Conservation (phyloP, 2,797 vertebrate species). For the Dipus sagitta region DNA sequence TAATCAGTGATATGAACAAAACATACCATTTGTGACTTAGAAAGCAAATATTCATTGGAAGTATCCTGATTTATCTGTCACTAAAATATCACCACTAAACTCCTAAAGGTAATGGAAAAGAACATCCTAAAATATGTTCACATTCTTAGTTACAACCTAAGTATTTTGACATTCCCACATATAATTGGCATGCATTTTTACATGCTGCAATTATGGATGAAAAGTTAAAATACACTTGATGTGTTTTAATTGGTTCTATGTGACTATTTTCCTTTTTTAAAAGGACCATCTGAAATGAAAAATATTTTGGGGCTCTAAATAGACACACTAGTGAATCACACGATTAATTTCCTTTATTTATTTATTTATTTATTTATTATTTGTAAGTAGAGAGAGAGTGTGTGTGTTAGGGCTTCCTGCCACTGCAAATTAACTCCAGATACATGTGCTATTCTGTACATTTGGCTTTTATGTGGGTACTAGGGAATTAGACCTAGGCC, state of each 20-base stretch:
- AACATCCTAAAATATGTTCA: not conserved
- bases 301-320: constrained; percentile 35
- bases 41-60: constrained; percentile 56
- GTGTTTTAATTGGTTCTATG: constrained; percentile 35
- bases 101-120: not conserved
- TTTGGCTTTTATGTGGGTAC: too few relatives aligned
- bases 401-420: too few relatives aligned
- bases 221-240: constrained; percentile 35
- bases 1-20: constrained; percentile 29
- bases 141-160: not conserved
- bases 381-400: too few relatives aligned
- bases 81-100: not conserved
- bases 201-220: not conserved
- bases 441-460: too few relatives aligned
- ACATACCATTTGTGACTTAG: not conserved
- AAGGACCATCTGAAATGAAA: not conserved
- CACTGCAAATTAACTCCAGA: too few relatives aligned
- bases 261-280: constrained; percentile 35
- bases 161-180: not conserved
- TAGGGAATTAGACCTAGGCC: too few relatives aligned
- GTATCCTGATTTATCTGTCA: not conserved
- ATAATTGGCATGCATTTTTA: constrained; percentile 32
- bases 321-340: not conserved
- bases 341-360: not conserved
- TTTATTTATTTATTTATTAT: not conserved